phyloP scores from a whole-genome alignment of 2,113 vertebrate species.

The Ibidorhyncha struthersii region DNA sequence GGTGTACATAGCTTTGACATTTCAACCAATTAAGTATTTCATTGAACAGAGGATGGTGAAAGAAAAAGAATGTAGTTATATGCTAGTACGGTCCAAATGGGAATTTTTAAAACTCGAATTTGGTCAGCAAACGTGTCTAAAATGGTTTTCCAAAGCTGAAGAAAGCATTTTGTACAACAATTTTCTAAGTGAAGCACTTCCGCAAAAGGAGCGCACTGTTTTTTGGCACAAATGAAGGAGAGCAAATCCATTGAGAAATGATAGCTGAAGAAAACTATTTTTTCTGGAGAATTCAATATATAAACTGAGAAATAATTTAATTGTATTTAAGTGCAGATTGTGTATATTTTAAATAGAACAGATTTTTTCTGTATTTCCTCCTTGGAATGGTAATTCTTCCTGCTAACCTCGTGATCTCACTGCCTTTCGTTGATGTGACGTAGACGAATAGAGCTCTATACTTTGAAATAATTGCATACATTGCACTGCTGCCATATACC shows the following conservation, averaged over 20 bases:
- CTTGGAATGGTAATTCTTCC: background rate
- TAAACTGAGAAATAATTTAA: background rate
- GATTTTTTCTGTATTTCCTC: background rate
- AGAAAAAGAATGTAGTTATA: background rate
- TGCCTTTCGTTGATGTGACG: background rate
- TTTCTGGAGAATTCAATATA: background rate
- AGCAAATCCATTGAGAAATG: background rate
- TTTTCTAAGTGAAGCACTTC: background rate
- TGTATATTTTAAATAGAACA: background rate
- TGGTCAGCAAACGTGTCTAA: background rate
- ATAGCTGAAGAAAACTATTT: background rate
- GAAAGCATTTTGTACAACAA: background rate
- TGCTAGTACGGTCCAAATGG: background rate
- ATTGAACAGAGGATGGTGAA: background rate
- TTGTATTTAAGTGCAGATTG: background rate
- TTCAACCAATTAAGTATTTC: background rate
- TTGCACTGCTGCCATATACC: background rate
- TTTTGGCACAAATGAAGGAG: background rate
- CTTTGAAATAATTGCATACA: background rate
- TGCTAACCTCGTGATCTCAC: background rate
- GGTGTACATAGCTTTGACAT: background rate
- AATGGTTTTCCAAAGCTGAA: background rate
- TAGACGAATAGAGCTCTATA: background rate
- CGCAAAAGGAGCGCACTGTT: background rate
- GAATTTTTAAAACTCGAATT: background rate